A percentile compares a stretch with the other conserved stretches of the same genome.
Conservation (phyloP, 2,797 vertebrate species). For the Channa striata region DNA sequence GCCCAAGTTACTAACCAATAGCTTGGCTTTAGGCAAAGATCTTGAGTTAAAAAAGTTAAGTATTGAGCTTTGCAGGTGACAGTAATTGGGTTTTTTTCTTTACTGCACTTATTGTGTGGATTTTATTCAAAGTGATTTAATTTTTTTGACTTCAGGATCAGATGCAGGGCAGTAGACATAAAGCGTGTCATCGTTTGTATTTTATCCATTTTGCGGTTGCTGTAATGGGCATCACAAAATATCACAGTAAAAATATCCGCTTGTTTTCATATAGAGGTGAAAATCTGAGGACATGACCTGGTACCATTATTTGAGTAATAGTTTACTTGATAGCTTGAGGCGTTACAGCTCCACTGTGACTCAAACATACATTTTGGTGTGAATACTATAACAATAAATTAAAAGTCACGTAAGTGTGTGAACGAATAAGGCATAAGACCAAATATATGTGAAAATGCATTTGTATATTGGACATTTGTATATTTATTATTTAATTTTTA, state of each 20-base stretch:
- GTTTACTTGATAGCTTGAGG: no score
- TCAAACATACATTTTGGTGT: no score
- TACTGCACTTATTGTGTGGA: accelerated
- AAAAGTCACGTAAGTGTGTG: no score
- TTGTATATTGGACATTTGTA: not conserved
- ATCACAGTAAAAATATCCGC: not conserved
- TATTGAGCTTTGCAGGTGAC: not conserved
- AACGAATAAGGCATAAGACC: not conserved
- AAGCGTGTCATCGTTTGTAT: not conserved
- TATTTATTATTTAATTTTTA: no score
- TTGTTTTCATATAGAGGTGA: no score
- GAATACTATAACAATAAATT: no score
- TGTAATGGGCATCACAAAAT: not conserved
- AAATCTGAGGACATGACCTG: not conserved
- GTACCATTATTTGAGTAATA: not conserved
- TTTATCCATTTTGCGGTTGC: not conserved
- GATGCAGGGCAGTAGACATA: not conserved
- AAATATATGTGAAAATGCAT: not conserved
- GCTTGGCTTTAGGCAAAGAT: not conserved
- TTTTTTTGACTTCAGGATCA: not conserved
- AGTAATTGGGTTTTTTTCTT: not conserved
- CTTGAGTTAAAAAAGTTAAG: not conserved
- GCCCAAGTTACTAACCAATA: accelerated
- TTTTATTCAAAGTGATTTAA: not conserved
- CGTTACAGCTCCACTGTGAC: no score